A percentile compares a stretch with the other conserved stretches of the same genome.
These are phyloP conservation scores for Platyura marginata DNA, from an alignment of 1,140 invertebrate genomes.

Conservation along the genomic window DNA sequence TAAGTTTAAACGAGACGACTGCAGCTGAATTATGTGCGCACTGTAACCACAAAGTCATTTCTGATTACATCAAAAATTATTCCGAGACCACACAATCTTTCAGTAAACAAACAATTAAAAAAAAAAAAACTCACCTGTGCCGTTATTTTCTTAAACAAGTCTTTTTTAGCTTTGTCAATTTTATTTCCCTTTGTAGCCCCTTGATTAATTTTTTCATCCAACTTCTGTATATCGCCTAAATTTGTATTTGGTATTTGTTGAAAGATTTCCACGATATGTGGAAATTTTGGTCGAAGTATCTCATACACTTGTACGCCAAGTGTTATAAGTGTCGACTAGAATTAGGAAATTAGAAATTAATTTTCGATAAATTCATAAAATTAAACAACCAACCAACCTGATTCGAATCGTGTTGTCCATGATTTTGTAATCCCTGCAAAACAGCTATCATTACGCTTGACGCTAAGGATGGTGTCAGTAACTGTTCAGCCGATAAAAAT, in stretches of 20 bases:
- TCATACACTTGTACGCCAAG: conserved; percentile 52
- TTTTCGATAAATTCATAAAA: background rate
- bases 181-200: conserved; percentile 50
- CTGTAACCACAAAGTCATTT: background rate
- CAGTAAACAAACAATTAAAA: no score
- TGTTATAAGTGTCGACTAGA: conserved; percentile 17
- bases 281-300: conserved; percentile 52
- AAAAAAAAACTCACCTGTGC: conserved; percentile 27
- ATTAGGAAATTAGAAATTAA: background rate
- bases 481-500: conserved; percentile 34
- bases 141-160: conserved; percentile 77
- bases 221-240: conserved; percentile 53
- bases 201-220: conserved; percentile 65
- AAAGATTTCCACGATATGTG: conserved; percentile 39
- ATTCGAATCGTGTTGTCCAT: conserved; percentile 73
- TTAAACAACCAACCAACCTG: conserved; percentile 25
- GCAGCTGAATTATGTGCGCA: background rate
- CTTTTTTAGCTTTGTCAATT: conserved; percentile 74
- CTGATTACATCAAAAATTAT: background rate
- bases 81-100: background rate
- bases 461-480: conserved; percentile 41
- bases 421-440: conserved; percentile 52
- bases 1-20: background rate
- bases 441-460: conserved; percentile 50
- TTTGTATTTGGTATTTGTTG: conserved; percentile 56